These are phyloP conservation scores for Holothuria scabra DNA, from an alignment of 53 echinoderm and acorn worm species.

Conservation along the genomic window DNA sequence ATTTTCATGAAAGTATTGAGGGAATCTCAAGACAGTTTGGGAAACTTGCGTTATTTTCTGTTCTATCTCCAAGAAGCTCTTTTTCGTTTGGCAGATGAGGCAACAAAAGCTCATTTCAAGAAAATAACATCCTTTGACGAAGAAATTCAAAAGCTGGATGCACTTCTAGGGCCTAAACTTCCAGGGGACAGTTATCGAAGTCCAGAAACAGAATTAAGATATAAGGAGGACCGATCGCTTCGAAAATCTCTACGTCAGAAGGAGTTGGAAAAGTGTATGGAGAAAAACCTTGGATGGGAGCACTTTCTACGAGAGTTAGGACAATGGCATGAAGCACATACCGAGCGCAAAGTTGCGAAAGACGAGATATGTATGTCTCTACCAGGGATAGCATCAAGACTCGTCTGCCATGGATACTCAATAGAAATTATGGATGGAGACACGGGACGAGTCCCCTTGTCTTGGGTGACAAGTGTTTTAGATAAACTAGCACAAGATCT, in stretches of 20 bases:
- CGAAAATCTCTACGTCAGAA: neutral
- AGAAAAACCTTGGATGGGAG: constrained; percentile 21
- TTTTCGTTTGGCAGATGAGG: neutral
- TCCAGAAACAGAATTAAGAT: neutral
- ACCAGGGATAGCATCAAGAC: neutral
- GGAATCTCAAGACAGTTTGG: neutral
- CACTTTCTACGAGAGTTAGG: constrained; percentile 35
- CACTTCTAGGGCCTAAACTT: neutral
- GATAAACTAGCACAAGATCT: neutral
- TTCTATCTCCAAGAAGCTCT: constrained; percentile 22
- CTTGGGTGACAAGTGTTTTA: constrained; percentile 18
- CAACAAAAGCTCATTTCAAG: neutral
- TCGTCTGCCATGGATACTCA: neutral
- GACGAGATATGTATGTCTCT: neutral
- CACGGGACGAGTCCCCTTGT: neutral
- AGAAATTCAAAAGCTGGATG: neutral
- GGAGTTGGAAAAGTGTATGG: neutral
- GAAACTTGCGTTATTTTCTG: neutral
- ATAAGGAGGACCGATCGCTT: neutral
- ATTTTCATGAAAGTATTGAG: neutral
- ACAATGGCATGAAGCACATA: constrained; percentile 17
- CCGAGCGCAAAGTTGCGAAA: neutral
- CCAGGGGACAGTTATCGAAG: too few relatives aligned
- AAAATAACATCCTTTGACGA: neutral
- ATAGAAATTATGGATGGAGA: constrained; percentile 38